These are phyloP conservation scores for Amphiduros pacificus DNA, from an alignment of 2,888 invertebrate genomes.

Conservation along the genomic window DNA sequence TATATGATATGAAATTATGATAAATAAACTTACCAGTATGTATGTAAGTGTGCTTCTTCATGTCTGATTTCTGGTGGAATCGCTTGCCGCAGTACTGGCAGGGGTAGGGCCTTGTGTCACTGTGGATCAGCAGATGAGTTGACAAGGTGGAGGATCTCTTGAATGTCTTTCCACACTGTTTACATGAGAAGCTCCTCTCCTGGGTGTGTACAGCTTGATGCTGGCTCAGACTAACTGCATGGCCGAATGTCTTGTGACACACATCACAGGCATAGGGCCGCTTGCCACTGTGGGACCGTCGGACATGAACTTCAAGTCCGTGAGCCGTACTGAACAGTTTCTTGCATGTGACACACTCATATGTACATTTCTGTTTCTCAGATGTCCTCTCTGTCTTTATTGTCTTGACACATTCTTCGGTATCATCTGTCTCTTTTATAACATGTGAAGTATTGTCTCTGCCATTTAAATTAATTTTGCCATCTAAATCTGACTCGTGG, in stretches of 20 bases:
- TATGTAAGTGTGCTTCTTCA: slow-evolving; percentile 99
- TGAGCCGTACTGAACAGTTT: slow-evolving; percentile 98
- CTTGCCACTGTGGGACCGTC: slow-evolving; percentile 87
- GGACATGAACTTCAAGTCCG: slow-evolving; percentile 93
- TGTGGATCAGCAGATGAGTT: slow-evolving; percentile 95
- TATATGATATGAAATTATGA: no score
- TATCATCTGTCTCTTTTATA: no score
- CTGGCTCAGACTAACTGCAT: slow-evolving; percentile 88
- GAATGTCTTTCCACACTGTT: slow-evolving; percentile 96
- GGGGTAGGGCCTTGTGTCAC: slow-evolving; percentile 94
- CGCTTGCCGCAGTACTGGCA: slow-evolving; percentile 97
- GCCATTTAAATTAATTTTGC: no score
- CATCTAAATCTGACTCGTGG: neutral
- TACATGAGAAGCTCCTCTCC: slow-evolving; percentile 66
- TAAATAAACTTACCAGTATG: slow-evolving; percentile 74
- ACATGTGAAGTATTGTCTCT: no score
- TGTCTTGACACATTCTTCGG: no score
- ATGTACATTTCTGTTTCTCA: slow-evolving; percentile 57
- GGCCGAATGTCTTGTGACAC: slow-evolving; percentile 97
- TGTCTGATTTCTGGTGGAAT: slow-evolving; percentile 98
- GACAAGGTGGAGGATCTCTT: slow-evolving; percentile 94
- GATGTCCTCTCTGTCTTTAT: neutral
- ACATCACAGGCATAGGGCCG: slow-evolving; percentile 94
- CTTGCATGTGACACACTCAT: slow-evolving; percentile 94
- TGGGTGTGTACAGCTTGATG: slow-evolving; percentile 74